These are phyloP conservation scores for Pan troglodytes DNA, from an alignment of 2,113 vertebrate species.

Conservation along the genomic window DNA sequence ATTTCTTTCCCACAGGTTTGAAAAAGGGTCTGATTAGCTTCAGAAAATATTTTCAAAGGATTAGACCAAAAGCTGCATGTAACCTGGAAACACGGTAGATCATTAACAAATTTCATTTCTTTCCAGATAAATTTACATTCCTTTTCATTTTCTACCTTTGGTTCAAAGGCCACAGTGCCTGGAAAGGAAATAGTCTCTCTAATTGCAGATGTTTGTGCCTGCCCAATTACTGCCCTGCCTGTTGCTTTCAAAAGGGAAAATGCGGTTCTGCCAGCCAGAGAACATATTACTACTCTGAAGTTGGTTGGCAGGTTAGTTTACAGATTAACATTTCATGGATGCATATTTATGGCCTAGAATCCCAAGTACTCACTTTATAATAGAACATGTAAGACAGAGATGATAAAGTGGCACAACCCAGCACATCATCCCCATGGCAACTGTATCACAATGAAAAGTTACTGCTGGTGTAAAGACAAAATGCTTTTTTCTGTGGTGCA, in stretches of 20 bases:
- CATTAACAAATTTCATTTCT: not conserved
- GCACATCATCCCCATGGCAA: slow-evolving; percentile 79
- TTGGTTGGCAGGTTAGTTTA: slow-evolving; percentile 58
- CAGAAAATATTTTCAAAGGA: slow-evolving; percentile 19
- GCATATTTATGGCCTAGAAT: slow-evolving; percentile 73
- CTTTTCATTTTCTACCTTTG: slow-evolving; percentile 33
- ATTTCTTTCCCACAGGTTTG: not conserved
- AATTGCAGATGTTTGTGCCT: not conserved
- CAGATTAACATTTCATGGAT: slow-evolving; percentile 66
- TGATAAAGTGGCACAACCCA: slow-evolving; percentile 64
- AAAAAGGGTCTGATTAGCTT: not conserved
- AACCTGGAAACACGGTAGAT: not conserved
- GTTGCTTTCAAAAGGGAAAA: not conserved
- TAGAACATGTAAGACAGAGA: slow-evolving; percentile 65
- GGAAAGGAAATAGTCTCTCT: slow-evolving; percentile 8
- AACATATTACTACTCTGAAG: slow-evolving; percentile 34
- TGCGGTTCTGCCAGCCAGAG: not conserved
- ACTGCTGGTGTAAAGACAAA: slow-evolving; percentile 30
- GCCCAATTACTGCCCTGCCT: not conserved
- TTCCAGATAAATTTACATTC: not conserved
- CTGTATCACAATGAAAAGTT: slow-evolving; percentile 64
- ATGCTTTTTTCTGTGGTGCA: slow-evolving; percentile 18
- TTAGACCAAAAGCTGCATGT: not conserved
- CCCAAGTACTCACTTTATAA: slow-evolving; percentile 65
- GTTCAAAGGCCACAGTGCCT: not conserved